These are phyloP conservation scores for Pelochelys cantorii DNA, from an alignment of 2,797 vertebrate genomes.

Conservation along the genomic window DNA sequence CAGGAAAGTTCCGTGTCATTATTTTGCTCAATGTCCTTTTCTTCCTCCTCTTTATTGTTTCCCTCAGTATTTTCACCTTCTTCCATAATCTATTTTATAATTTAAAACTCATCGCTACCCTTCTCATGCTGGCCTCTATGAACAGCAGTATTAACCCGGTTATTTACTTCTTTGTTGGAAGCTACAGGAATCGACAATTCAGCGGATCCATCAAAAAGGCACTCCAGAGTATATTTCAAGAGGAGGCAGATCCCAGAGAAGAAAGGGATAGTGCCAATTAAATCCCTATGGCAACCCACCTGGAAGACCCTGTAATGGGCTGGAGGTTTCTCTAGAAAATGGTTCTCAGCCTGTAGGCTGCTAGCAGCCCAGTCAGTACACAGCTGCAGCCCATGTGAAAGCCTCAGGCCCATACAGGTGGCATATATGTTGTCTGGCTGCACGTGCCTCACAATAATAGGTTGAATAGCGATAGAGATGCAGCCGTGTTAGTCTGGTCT, in stretches of 20 bases:
- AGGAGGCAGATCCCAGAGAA: not conserved
- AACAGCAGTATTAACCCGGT: conserved; percentile 26
- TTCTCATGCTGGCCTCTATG: not conserved
- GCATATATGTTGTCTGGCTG: too few relatives aligned
- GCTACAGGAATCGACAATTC: not conserved
- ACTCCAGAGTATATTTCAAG: not conserved
- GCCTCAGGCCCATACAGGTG: too few relatives aligned
- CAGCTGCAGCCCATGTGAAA: too few relatives aligned
- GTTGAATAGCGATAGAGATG: too few relatives aligned
- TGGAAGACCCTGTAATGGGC: not conserved
- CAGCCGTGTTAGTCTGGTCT: too few relatives aligned
- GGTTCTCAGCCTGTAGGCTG: too few relatives aligned
- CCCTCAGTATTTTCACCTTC: too few relatives aligned
- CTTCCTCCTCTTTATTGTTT: not conserved
- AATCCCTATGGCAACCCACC: not conserved
- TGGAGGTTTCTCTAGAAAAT: not conserved
- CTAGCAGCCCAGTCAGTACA: too few relatives aligned
- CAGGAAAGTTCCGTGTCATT: not conserved
- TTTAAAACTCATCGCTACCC: rapidly evolving
- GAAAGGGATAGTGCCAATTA: not conserved
- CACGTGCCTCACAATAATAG: too few relatives aligned
- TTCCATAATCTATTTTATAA: not conserved
- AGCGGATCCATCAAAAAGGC: rapidly evolving
- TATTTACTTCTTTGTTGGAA: conserved; percentile 51
- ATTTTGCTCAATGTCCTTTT: not conserved